phyloP scores from a whole-genome alignment of 2,113 vertebrate genomes.

The Prunella himalayana region DNA sequence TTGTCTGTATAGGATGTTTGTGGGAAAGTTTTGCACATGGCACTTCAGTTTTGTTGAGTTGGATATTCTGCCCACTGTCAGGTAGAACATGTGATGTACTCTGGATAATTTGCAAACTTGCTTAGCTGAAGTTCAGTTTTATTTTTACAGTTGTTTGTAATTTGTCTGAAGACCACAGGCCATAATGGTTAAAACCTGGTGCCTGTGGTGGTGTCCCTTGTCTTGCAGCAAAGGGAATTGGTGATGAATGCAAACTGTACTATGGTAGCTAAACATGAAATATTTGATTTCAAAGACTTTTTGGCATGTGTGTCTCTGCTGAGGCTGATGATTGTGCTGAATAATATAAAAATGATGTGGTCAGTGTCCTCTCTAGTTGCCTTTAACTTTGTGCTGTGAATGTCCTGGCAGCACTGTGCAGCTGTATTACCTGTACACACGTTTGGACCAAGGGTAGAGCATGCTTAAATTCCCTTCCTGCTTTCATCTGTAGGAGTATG shows the following conservation, averaged over 20 bases:
- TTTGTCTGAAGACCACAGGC: background rate
- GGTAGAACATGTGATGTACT: background rate
- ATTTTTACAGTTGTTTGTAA: background rate
- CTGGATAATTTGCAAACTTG: background rate
- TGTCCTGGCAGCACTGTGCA: background rate
- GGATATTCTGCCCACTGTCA: background rate
- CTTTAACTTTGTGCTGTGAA: background rate
- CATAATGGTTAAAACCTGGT: background rate
- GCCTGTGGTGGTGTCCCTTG: background rate
- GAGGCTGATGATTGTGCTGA: background rate
- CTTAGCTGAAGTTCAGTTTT: background rate
- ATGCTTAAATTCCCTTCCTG: background rate
- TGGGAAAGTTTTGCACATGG: background rate
- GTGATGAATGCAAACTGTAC: background rate
- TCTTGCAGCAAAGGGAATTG: background rate
- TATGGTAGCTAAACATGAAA: background rate
- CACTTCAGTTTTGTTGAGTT: background rate
- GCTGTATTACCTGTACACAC: background rate
- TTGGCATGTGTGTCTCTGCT: background rate
- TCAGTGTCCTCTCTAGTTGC: background rate
- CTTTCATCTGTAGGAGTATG: background rate
- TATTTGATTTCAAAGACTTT: background rate
- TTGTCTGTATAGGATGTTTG: background rate
- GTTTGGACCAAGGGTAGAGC: background rate
- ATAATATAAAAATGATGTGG: background rate